Percentiles rank a stretch among this genome's conserved stretches.
Conservation (phyloP, 30 jellyfish, hydroid and myxozoan species). For the Nemopilema nomurai region DNA sequence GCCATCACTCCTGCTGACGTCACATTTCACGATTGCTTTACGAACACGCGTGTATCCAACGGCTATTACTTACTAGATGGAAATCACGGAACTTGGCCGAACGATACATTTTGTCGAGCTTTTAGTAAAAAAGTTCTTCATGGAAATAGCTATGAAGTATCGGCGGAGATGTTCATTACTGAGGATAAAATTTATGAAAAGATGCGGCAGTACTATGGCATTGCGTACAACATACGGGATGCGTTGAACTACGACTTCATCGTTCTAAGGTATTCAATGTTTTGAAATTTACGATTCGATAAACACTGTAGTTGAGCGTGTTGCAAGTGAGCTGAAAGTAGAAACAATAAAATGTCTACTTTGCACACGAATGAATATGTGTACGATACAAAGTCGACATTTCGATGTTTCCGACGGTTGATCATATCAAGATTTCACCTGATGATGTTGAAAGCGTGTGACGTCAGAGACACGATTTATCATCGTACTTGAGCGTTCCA, state of each 20-base stretch:
- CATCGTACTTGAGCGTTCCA: too few relatives aligned
- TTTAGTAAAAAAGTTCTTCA: constrained; percentile 31
- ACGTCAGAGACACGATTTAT: too few relatives aligned
- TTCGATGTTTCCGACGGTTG: too few relatives aligned
- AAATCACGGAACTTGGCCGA: constrained; percentile 80
- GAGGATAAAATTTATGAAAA: background rate
- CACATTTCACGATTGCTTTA: constrained; percentile 48
- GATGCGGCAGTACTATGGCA: constrained; percentile 15
- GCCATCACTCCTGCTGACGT: constrained; percentile 43
- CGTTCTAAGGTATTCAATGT: constrained; percentile 29
- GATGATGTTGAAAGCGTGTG: too few relatives aligned
- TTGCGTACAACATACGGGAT: constrained; percentile 46
- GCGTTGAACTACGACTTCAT: constrained; percentile 46
- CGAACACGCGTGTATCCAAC: constrained; percentile 36
- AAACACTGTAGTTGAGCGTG: too few relatives aligned
- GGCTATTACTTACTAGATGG: constrained; percentile 64
- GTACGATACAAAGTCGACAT: too few relatives aligned
- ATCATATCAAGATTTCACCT: too few relatives aligned
- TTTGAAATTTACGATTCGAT: too few relatives aligned
- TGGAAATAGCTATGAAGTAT: constrained; percentile 40
- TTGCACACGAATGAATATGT: too few relatives aligned
- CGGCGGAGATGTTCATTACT: constrained; percentile 36
- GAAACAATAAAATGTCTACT: too few relatives aligned
- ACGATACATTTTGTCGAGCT: constrained; percentile 77
- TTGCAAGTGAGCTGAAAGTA: too few relatives aligned